phyloP scores from a whole-genome alignment of 1,140 invertebrate species.

The Eulimnadia texana region DNA sequence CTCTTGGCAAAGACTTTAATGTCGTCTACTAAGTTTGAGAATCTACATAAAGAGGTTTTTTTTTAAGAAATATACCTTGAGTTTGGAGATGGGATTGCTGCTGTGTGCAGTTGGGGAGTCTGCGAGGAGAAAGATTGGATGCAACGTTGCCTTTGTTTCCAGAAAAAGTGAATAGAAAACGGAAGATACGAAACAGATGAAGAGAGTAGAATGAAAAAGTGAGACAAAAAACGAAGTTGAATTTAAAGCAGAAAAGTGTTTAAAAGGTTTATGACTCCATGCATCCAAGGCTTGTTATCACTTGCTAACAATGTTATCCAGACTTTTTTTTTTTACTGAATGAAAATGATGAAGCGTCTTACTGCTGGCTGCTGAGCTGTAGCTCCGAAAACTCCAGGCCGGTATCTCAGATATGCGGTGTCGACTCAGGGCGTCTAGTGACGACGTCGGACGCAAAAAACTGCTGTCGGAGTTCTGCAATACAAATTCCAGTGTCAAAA shows the following conservation, averaged over 20 bases:
- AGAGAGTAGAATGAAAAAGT: not conserved
- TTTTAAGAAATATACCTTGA: not conserved
- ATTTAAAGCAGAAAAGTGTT: too few species aligned
- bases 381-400: slow-evolving; percentile 3
- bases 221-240: too few species aligned
- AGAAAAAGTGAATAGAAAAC: not conserved
- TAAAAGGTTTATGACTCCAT: too few species aligned
- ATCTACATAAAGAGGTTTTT: too few species aligned
- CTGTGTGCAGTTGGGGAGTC: not conserved
- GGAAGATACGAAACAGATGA: not conserved
- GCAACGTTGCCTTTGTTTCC: not conserved
- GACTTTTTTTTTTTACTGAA: too few species aligned
- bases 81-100: not conserved
- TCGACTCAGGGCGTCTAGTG: slow-evolving; percentile 23
- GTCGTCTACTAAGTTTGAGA: too few species aligned
- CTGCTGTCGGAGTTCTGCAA: not conserved
- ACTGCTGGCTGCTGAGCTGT: not conserved
- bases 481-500: too few species aligned
- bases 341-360: not conserved
- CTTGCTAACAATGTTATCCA: too few species aligned
- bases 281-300: too few species aligned
- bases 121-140: not conserved
- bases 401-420: slow-evolving; percentile 18
- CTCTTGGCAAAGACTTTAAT: too few species aligned
- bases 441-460: slow-evolving; percentile 21